Conservation (phyloP, 2,113 vertebrate species). For the Zosterops pallidus region DNA sequence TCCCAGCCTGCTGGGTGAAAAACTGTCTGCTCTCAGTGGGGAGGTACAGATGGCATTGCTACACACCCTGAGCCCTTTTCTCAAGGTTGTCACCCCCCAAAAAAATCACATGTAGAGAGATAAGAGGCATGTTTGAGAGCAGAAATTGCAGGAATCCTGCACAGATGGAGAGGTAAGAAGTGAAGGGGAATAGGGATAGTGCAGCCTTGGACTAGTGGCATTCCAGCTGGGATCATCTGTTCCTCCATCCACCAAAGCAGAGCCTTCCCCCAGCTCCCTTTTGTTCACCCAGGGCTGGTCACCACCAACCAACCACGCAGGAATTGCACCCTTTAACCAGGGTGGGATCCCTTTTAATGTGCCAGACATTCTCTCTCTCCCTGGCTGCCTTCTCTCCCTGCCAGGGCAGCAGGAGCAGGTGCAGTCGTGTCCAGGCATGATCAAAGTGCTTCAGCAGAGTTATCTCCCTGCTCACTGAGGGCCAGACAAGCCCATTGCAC, state of each 20-base stretch:
- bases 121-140: not conserved
- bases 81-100: not conserved
- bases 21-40: not conserved
- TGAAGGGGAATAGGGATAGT: not conserved
- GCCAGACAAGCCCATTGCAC: not conserved
- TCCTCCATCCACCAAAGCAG: not conserved
- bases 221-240: not conserved
- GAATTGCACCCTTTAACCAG: not conserved
- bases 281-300: not conserved
- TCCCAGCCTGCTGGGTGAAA: not conserved
- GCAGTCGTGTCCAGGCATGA: not conserved
- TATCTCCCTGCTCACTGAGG: not conserved
- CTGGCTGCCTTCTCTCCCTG: not conserved
- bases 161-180: accelerated
- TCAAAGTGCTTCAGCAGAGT: not conserved
- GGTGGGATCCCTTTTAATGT: not conserved
- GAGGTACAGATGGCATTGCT: not conserved
- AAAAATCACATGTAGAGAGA: not conserved
- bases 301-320: not conserved
- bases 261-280: not conserved
- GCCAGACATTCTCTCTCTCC: not conserved
- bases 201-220: not conserved
- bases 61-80: not conserved
- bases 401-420: not conserved
- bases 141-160: not conserved